Evolutionary conservation across 1,140 invertebrate species (phyloP), one percentile per base, ranked within the genome.

Genomic region (Cotesia typhae): DNA sequence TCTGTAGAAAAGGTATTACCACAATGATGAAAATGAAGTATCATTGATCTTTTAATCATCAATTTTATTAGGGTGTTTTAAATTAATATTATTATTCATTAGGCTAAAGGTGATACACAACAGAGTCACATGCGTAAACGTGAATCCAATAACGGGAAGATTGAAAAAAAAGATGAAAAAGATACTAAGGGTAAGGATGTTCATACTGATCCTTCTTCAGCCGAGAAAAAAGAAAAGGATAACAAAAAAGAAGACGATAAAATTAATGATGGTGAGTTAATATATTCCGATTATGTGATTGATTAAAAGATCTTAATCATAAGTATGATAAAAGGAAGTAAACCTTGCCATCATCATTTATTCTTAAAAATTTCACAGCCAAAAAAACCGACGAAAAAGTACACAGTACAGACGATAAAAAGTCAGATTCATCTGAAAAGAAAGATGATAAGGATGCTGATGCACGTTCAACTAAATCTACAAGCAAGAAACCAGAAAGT

Each of bases 1-100:
- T 94, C 94, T 6, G 95, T 98, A 59, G 96, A 97, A 86, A 94
- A 94, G 86, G 96, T 93, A 84, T 47, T 47, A 47, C 41, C 10
- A 10, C 41, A 47, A 47, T 47, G 41, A 47, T 47, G 41, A 47
- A 47, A 47, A 47, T 47, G 4, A 47, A 47, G 41, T 47, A 47
- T 10, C 63, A 12, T 65, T 41, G 14, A 14, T 65, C 14, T 10
- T 64, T n/a, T n/a, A 10, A 37, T 41, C 5, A 47, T 12, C 51
- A 9, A 1, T 17, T 76, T 64, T 68, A 55, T 38, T 57, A n/a
- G 68, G 64, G 67, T 60, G 60, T 68, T 55, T 59, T 10, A 70
- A n/a, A 41, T 55, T 17, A 14, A 59, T 20, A 64, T 70, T 72
- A 17, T 69, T 55, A 70, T 65, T 41, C 47, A 41, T 69, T 57